Evolutionary conservation across 2,113 vertebrate genomes (phyloP).

Genomic region (Motacilla alba): DNA sequence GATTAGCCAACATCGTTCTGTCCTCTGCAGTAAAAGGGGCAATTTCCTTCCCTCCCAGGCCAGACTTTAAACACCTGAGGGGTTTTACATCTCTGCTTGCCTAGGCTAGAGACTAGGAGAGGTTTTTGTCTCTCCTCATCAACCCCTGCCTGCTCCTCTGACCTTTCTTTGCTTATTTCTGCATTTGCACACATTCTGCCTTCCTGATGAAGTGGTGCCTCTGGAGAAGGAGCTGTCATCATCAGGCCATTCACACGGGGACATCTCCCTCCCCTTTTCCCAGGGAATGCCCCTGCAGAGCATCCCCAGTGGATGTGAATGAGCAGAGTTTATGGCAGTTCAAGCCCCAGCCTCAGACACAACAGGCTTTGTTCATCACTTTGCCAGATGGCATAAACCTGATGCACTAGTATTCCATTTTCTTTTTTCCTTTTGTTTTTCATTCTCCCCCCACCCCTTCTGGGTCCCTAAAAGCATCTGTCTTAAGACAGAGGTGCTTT

Average conservation of each 20-base stretch:
- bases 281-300: not conserved
- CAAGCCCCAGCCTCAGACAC: not conserved
- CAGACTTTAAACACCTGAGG: not conserved
- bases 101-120: not conserved
- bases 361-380: not conserved
- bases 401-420: not conserved
- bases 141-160: not conserved
- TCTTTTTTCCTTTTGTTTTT: not conserved
- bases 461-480: not conserved
- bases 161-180: not conserved
- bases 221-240: not conserved
- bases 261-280: not conserved
- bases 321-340: not conserved
- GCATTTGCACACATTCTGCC: not conserved
- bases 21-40: not conserved
- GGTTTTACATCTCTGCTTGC: not conserved
- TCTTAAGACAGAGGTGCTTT: not conserved
- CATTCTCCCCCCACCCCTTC: not conserved
- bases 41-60: not conserved
- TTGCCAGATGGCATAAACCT: not conserved
- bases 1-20: accelerated
- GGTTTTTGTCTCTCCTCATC: not conserved
- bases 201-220: not conserved
- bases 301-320: not conserved
- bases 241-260: not conserved